phyloP scores from a whole-genome alignment of 2,797 vertebrate genomes.

The Falco rusticolus region DNA sequence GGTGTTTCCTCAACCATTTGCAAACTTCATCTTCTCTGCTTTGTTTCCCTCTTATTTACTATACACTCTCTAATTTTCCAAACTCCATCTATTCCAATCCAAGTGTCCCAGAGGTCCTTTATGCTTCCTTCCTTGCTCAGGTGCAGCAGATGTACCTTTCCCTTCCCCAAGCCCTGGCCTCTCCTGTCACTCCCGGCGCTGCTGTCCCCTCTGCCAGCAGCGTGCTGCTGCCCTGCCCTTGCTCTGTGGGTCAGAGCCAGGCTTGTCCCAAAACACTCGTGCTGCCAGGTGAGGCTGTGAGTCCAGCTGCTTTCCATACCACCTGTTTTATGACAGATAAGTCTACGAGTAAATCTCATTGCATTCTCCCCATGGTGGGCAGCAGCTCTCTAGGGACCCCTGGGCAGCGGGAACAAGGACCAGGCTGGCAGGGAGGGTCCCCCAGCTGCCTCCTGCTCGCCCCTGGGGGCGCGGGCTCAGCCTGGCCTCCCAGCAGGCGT shows the following conservation, averaged over 20 bases:
- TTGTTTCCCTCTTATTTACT: background rate
- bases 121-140: background rate
- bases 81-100: background rate
- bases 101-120: background rate
- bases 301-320: background rate
- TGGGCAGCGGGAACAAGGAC: background rate
- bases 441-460: background rate
- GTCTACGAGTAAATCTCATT: background rate
- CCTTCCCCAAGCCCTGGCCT: background rate
- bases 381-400: background rate
- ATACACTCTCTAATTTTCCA: background rate
- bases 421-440: background rate
- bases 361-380: background rate
- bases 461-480: background rate
- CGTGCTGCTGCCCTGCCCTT: background rate
- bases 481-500: accelerated
- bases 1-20: background rate
- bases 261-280: background rate
- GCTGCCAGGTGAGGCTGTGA: background rate
- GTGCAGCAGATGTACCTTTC: background rate
- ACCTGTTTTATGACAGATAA: background rate
- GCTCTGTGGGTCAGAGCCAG: background rate
- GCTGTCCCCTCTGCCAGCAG: background rate
- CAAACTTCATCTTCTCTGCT: background rate
- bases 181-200: background rate